A percentile compares a stretch with the other conserved stretches of the same genome.
Evolutionary conservation across 2,888 invertebrate species (phyloP).

Genomic region (Coenonympha glycerion): DNA sequence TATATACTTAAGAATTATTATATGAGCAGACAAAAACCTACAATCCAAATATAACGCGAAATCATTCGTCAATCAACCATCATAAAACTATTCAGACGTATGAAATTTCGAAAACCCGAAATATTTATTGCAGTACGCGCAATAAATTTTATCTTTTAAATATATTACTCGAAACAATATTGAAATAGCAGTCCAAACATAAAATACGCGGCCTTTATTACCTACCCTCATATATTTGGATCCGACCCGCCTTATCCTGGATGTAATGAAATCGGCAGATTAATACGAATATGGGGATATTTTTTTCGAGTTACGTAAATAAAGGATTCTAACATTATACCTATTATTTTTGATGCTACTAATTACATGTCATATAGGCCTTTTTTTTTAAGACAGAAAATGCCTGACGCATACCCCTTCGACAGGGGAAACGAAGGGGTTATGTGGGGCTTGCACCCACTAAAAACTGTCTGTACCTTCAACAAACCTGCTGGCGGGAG

Average conservation of each 20-base stretch:
- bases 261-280: conserved; percentile 20
- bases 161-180: conserved; percentile 23
- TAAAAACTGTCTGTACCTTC: no score
- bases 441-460: no score
- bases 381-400: no score
- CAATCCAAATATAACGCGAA: background rate
- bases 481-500: no score
- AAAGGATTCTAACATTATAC: background rate
- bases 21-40: background rate
- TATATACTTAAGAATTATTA: no score
- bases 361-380: no score
- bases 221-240: conserved; percentile 21
- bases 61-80: background rate
- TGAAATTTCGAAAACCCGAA: conserved; percentile 7
- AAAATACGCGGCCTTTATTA: conserved; percentile 21
- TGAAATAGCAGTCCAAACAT: conserved; percentile 20
- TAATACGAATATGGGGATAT: conserved; percentile 8
- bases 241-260: conserved; percentile 15
- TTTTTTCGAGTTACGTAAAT: background rate
- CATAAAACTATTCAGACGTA: conserved; percentile 10
- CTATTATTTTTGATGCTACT: background rate
- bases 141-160: conserved; percentile 22
- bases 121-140: conserved; percentile 5
- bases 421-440: no score
- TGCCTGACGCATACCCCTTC: no score